Conservation (phyloP, 1,140 invertebrate species). For the Acyrthosiphon pisum region DNA sequence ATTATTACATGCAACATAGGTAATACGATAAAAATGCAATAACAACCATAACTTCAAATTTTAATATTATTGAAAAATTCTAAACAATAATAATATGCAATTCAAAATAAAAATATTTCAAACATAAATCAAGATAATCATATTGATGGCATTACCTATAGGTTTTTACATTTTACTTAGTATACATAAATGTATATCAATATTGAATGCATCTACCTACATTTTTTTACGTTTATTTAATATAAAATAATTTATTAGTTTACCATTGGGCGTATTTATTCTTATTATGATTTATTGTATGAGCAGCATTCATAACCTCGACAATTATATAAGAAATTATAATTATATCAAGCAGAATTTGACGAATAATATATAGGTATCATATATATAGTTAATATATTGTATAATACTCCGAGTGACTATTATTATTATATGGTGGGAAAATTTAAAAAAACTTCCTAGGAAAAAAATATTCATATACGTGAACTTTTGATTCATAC, state of each 20-base stretch:
- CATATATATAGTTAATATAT: background rate
- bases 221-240: background rate
- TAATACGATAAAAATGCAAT: background rate
- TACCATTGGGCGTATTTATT: background rate
- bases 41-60: background rate
- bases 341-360: background rate
- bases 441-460: background rate
- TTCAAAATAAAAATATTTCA: background rate
- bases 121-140: slow-evolving; percentile 7
- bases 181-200: background rate
- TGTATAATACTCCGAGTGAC: background rate
- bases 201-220: background rate
- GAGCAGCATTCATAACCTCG: background rate
- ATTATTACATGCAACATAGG: background rate
- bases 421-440: background rate
- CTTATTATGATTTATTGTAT: background rate
- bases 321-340: background rate
- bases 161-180: background rate
- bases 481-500: background rate
- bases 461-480: background rate
- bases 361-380: background rate
- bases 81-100: background rate
- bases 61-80: background rate
- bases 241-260: background rate
- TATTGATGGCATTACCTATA: background rate